phyloP scores from a whole-genome alignment of 2,888 invertebrate species.

The Ophioninae sp. region DNA sequence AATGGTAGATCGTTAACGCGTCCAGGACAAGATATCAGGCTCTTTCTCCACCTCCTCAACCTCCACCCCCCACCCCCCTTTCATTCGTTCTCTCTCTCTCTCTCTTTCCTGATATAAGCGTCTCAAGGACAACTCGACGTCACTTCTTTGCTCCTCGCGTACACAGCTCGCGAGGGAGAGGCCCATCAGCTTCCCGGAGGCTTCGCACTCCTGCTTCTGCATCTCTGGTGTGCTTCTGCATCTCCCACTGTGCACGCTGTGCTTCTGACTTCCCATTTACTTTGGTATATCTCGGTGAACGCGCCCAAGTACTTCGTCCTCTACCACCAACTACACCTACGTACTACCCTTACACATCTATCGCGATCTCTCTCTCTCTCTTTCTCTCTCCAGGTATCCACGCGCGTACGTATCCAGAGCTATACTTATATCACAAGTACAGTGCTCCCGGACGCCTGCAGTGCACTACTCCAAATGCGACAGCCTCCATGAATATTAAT shows the following conservation, averaged over 20 bases:
- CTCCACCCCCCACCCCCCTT: neutral
- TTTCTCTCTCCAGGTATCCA: neutral
- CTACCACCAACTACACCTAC: constrained; percentile 16
- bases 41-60: neutral
- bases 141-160: constrained; percentile 48
- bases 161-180: constrained; percentile 30
- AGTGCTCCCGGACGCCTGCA: constrained; percentile 56
- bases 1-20: constrained; percentile 66
- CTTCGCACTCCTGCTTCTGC: constrained; percentile 24
- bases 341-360: constrained; percentile 12
- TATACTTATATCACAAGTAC: constrained; percentile 42
- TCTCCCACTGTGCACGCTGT: constrained; percentile 49
- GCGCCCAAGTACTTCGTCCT: constrained; percentile 52
- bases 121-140: constrained; percentile 63
- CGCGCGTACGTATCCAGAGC: neutral
- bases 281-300: constrained; percentile 54
- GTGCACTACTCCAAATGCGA: constrained; percentile 62
- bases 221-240: constrained; percentile 45
- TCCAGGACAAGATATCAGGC: constrained; percentile 56
- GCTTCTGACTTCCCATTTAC: constrained; percentile 63
- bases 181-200: constrained; percentile 59
- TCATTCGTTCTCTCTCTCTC: constrained; percentile 13
- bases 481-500: constrained; percentile 64
- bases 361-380: constrained; percentile 5
- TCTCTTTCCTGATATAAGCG: constrained; percentile 47